phyloP scores from a whole-genome alignment of 2,113 vertebrate species.

The Malurus elegans region DNA sequence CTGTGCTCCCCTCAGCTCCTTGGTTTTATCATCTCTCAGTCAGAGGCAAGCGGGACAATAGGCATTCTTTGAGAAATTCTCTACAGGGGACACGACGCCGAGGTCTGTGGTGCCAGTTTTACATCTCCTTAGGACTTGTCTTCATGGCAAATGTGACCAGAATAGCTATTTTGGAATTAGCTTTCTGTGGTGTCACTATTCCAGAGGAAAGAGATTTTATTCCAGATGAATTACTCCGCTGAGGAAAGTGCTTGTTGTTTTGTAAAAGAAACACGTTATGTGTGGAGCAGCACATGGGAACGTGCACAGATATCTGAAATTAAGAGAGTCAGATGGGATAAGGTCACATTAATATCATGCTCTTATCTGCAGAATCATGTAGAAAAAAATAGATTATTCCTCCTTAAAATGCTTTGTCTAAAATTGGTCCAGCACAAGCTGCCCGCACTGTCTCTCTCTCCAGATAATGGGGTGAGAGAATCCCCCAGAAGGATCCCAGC shows the following conservation, averaged over 20 bases:
- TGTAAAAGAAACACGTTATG: rapidly evolving
- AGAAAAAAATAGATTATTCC: not conserved
- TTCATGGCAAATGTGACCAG: conserved; percentile 50
- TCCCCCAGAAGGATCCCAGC: not conserved
- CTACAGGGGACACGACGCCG: not conserved
- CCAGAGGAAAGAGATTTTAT: conserved; percentile 16
- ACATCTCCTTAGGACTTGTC: conserved; percentile 40
- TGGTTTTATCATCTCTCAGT: conserved; percentile 53
- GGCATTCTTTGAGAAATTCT: conserved; percentile 48
- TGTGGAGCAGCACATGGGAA: not conserved
- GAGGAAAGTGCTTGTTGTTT: not conserved
- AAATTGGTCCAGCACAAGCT: not conserved
- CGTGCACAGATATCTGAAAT: not conserved
- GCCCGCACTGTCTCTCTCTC: not conserved
- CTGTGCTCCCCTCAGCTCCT: conserved; percentile 10
- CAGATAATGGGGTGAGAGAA: not conserved
- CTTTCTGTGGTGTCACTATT: not conserved
- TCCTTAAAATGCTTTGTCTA: not conserved
- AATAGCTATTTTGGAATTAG: conserved; percentile 58
- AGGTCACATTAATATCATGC: not conserved
- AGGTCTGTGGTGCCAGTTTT: conserved; percentile 50
- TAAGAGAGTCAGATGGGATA: not conserved
- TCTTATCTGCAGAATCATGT: not conserved
- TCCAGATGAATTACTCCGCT: not conserved
- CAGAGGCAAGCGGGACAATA: conserved; percentile 52